Evolutionary conservation across 2,797 vertebrate genomes (phyloP).

Genomic region (Anolis apletophallus): DNA sequence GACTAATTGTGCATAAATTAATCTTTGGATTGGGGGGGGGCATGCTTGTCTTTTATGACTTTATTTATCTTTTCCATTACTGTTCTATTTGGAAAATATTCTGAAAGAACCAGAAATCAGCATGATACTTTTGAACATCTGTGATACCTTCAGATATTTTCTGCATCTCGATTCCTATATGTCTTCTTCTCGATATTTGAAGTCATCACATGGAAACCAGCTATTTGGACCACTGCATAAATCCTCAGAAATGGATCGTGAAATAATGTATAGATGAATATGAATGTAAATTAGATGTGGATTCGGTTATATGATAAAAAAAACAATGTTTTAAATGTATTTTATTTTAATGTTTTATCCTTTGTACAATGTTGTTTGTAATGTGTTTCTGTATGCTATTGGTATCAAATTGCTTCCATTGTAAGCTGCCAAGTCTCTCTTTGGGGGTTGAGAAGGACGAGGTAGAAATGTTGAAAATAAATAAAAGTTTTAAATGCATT

Average conservation of each 20-base stretch:
- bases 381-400: too few relatives aligned
- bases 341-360: too few relatives aligned
- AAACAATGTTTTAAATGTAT: too few relatives aligned
- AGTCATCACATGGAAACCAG: background rate
- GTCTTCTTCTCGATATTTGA: background rate
- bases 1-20: slow-evolving; percentile 41
- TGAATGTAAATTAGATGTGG: too few relatives aligned
- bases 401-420: too few relatives aligned
- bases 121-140: slow-evolving; percentile 35
- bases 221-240: background rate
- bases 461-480: too few relatives aligned
- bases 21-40: background rate
- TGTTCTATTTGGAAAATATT: slow-evolving; percentile 23
- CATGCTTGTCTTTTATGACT: slow-evolving; percentile 6
- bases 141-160: background rate
- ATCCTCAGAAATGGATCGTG: background rate
- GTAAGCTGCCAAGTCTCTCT: too few relatives aligned
- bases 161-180: slow-evolving; percentile 3
- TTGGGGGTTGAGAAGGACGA: too few relatives aligned
- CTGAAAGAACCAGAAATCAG: slow-evolving; percentile 28
- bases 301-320: too few relatives aligned
- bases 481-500: background rate
- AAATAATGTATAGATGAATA: too few relatives aligned
- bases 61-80: slow-evolving; percentile 48
- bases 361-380: too few relatives aligned